Evolutionary conservation across 2,797 vertebrate species (phyloP).

Genomic region (Coccyzus lansbergi): DNA sequence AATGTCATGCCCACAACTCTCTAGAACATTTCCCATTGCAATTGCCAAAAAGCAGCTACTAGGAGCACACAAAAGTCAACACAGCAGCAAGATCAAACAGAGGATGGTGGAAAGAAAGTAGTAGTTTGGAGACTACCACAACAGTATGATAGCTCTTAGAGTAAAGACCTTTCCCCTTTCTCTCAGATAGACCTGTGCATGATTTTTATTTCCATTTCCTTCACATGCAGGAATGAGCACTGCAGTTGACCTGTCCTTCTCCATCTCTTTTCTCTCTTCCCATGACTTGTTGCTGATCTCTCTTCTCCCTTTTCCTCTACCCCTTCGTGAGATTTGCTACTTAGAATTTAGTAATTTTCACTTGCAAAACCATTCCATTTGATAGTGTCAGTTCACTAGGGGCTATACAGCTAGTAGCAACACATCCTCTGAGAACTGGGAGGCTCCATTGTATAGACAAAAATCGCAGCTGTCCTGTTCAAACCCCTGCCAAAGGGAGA

Average conservation of each 20-base stretch:
- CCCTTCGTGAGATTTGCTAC: background rate
- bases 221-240: background rate
- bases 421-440: background rate
- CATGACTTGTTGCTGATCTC: background rate
- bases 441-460: background rate
- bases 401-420: background rate
- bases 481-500: background rate
- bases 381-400: background rate
- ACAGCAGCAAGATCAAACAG: background rate
- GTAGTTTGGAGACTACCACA: background rate
- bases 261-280: background rate
- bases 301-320: background rate
- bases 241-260: background rate
- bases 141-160: background rate
- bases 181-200: background rate
- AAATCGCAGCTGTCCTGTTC: background rate
- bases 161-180: background rate
- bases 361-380: background rate
- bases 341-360: background rate
- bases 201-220: background rate
- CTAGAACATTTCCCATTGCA: background rate
- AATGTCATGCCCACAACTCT: background rate
- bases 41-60: background rate
- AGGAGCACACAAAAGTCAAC: background rate
- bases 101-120: background rate